These are phyloP conservation scores for Calyptomena viridis DNA, from an alignment of 2,113 vertebrate genomes.

Conservation along the genomic window DNA sequence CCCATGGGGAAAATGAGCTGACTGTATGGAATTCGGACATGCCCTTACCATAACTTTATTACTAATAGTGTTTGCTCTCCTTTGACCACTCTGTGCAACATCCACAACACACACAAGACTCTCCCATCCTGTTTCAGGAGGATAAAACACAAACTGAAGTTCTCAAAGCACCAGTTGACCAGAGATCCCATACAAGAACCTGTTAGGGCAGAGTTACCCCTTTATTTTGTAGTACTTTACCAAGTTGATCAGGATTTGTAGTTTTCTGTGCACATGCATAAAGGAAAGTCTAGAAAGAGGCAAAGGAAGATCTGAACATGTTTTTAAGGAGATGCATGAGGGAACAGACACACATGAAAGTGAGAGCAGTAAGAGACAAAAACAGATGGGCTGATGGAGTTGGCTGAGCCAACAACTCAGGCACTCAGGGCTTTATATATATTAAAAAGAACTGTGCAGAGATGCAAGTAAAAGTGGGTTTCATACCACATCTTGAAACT, in stretches of 20 bases:
- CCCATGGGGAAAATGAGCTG: neutral
- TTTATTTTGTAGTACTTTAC: neutral
- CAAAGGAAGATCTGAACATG: neutral
- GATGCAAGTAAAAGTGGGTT: neutral
- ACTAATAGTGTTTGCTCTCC: neutral
- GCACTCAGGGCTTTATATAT: neutral
- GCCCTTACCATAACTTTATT: neutral
- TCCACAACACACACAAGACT: neutral
- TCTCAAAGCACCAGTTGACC: neutral
- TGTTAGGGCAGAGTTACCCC: neutral
- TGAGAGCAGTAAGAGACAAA: neutral
- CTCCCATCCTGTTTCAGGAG: neutral
- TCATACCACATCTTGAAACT: neutral
- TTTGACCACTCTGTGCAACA: neutral
- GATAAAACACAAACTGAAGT: neutral
- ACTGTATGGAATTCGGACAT: neutral
- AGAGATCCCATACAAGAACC: neutral
- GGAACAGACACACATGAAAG: neutral
- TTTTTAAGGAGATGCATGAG: neutral
- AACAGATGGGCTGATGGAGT: neutral
- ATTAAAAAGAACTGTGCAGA: neutral
- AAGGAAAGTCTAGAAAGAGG: neutral
- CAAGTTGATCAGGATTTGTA: neutral
- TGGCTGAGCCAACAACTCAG: neutral
- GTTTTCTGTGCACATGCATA: neutral